Evolutionary conservation across 2,888 invertebrate species (phyloP).

Genomic region (Cryptocephalus moraei): DNA sequence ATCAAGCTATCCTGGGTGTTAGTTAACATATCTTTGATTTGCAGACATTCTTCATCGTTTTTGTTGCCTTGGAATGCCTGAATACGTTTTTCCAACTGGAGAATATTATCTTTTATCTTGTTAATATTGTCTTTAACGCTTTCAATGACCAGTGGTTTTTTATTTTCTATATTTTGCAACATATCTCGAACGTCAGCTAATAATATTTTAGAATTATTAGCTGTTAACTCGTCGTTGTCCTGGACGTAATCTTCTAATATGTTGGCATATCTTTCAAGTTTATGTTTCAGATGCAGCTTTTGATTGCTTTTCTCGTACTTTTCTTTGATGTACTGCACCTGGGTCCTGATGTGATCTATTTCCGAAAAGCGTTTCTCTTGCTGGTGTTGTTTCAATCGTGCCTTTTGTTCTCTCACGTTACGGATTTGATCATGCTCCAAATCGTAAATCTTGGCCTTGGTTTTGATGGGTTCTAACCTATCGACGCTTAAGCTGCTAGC

Average conservation of each 20-base stretch:
- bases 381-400: neutral
- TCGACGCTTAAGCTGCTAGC: conserved; percentile 6
- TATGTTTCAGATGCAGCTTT: conserved; percentile 11
- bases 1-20: conserved; percentile 7
- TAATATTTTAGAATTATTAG: conserved; percentile 15
- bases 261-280: conserved; percentile 12
- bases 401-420: neutral
- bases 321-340: conserved; percentile 18
- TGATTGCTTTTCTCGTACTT: conserved; percentile 13
- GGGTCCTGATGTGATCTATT: conserved; percentile 17
- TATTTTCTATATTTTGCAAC: conserved; percentile 5
- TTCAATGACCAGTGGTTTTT: conserved; percentile 3
- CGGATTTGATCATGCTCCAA: conserved; percentile 10
- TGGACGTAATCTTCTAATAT: conserved; percentile 9
- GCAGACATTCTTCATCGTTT: conserved; percentile 10
- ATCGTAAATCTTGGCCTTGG: conserved; percentile 12
- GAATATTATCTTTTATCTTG: conserved; percentile 8
- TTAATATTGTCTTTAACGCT: conserved; percentile 6
- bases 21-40: conserved; percentile 9
- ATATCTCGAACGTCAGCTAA: conserved; percentile 14
- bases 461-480: conserved; percentile 7
- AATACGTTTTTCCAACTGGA: conserved; percentile 8
- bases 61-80: conserved; percentile 10
- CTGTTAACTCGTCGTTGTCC: conserved; percentile 12
- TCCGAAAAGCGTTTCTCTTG: conserved; percentile 12